These are phyloP conservation scores for Hermetia illucens DNA, from an alignment of 1,140 invertebrate genomes.

Conservation along the genomic window DNA sequence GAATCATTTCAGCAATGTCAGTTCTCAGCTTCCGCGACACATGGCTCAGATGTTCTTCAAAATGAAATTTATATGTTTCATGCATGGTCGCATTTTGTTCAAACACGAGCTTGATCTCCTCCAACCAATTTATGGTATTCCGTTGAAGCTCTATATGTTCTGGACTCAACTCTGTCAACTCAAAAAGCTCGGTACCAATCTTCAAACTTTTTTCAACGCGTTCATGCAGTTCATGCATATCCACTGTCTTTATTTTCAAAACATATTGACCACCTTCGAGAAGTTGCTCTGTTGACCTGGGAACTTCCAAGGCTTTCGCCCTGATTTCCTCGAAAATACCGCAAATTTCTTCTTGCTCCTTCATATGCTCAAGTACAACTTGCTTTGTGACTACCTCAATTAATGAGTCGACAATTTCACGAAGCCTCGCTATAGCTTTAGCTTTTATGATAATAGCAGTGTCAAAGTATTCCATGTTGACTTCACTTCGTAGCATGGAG, in stretches of 20 bases:
- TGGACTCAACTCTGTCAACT: constrained; percentile 46
- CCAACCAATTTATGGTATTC: constrained; percentile 54
- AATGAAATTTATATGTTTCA: constrained; percentile 63
- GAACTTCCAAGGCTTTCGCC: constrained; percentile 41
- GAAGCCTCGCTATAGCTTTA: constrained; percentile 32
- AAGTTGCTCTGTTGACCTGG: constrained; percentile 53
- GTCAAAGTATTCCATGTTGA: constrained; percentile 47
- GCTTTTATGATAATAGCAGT: constrained; percentile 35
- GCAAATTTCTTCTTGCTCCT: constrained; percentile 47
- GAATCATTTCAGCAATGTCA: constrained; percentile 53
- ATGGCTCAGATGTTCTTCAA: constrained; percentile 59
- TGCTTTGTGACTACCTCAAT: constrained; percentile 35
- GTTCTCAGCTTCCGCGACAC: constrained; percentile 52
- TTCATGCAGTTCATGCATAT: constrained; percentile 43
- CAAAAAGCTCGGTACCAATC: constrained; percentile 47
- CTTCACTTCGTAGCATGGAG: constrained; percentile 39
- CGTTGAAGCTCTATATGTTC: constrained; percentile 53
- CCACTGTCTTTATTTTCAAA: constrained; percentile 41
- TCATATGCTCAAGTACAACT: constrained; percentile 33
- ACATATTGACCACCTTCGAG: constrained; percentile 53
- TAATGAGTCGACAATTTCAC: constrained; percentile 28
- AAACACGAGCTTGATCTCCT: constrained; percentile 53
- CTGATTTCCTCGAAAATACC: constrained; percentile 44
- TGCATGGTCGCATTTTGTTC: constrained; percentile 54
- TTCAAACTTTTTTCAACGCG: constrained; percentile 44